Evolutionary conservation across 2,888 invertebrate species (phyloP), one percentile per base, ranked within the genome.

Genomic region (Cetonia aurata): DNA sequence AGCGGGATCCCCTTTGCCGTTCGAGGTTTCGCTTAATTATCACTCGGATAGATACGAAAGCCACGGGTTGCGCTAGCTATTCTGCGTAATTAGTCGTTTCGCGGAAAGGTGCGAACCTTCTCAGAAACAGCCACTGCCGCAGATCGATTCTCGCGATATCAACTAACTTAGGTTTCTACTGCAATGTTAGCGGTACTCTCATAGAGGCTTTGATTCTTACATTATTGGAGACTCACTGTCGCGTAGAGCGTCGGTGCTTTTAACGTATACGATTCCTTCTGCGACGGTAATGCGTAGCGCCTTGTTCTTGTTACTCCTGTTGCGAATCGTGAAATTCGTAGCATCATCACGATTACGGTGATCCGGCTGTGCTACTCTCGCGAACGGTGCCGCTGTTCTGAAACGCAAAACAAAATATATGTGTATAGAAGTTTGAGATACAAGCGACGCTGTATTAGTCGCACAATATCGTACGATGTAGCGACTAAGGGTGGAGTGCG

Each of bases 201-300:
- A 37, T 25, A 25, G 25, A 37, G 37, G 37, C 8, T 37, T 37
- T 8, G 37, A 37, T 37, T 37, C 78, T 77, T 74, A 86, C 86
- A 75, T 77, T 56, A 88, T 37, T 8, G 37, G 37, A 8, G 37
- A 83, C 8, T 77, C 81, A 37, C 37, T 37, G 37, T 37, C 37
- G 71, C 82, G 79, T 62, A 90, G 79, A 0, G 84, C 82, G 1
- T 82, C 78, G 6, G 84, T 80, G 78, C 89, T 85, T 12, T 83
- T 81, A 0, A 90, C 88, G 79, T 86, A 90, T 25, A 90, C 77
- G 73, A 90, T 90, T 6, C 90, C 90, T 44, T 86, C 87, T 0
- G 73, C 77, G 10, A 79, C 76, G 0, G 90, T 90, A 8, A 90
- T 83, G 12, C 78, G 80, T 57, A 82, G 69, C 1, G 71, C 72